Percentiles rank a stretch among this genome's conserved stretches.
phyloP scores from a whole-genome alignment of 92 coral and sea anemone genomes.

The Heliopora coerulea region DNA sequence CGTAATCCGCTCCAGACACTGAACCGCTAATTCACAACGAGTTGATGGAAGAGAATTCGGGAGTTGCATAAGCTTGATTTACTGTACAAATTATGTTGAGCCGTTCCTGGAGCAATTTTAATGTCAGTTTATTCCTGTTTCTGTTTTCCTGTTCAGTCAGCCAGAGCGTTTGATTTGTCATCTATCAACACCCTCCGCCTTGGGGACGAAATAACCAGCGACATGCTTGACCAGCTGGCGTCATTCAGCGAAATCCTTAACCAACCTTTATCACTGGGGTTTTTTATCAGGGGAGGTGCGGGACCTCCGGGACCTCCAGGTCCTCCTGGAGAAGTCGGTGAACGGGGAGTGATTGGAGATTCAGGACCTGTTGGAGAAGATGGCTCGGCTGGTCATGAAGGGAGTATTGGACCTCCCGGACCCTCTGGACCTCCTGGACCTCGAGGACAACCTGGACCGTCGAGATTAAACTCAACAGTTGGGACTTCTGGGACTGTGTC shows the following conservation, averaged over 20 bases:
- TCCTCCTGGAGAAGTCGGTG: conserved; percentile 71
- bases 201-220: conserved; percentile 77
- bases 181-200: conserved; percentile 54
- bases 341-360: conserved; percentile 58
- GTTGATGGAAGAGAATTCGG: too few species aligned
- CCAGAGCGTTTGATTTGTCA: conserved; percentile 6
- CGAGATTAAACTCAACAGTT: too few species aligned
- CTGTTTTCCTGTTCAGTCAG: conserved; percentile 2
- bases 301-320: conserved; percentile 86
- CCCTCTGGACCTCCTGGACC: conserved; percentile 71
- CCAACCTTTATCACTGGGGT: conserved; percentile 76
- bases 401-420: conserved; percentile 69
- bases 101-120: too few species aligned
- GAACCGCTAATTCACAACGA: too few species aligned
- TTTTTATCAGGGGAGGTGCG: conserved; percentile 76
- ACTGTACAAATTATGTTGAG: too few species aligned
- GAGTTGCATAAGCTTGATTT: too few species aligned
- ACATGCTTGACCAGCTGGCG: conserved; percentile 68
- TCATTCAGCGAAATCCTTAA: conserved; percentile 63
- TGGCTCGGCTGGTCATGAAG: conserved; percentile 68
- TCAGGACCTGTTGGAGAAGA: conserved; percentile 66
- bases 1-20: too few species aligned
- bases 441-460: conserved; percentile 61
- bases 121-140: background rate
- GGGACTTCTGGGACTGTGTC: conserved; percentile 5